Base-by-base conservation (phyloP, 1,140 invertebrate species). In the Muscidifurax raptorellus region DNA sequence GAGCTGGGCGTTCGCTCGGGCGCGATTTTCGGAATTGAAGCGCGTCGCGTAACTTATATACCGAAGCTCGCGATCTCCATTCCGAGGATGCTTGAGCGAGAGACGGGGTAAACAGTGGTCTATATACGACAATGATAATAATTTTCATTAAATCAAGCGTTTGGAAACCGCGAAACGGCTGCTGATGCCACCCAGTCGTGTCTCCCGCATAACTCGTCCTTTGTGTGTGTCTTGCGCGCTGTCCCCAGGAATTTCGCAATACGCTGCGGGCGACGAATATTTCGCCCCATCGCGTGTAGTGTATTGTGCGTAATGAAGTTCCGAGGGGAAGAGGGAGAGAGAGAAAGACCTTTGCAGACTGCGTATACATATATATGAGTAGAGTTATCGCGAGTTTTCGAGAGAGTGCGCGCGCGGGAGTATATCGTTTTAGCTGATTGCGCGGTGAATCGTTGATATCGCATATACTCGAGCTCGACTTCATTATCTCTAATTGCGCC, bases 101-200 rank as follows among this genome's bases (percentile, higher is more conserved):
- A 22, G 59, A 18, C 9, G 22, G 66, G 66, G 66, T 69, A 69
- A 69, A 69, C 66, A 69, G 28, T 40, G 36, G 1, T 25, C 22
- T 18, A 6, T 1, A 6, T 1, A 40, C 6, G 28, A 79, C 78
- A 85, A 85, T 78, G 79, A 74, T 82, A 85, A 85, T 85, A 85
- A 85, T 85, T 85, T 85, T 82, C 84, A 85, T 85, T 85, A 82
- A 85, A 85, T 85, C 80, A 85, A 85, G 67, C 84, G 47, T 28
- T 80, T 76, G 36, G 36, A 59, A 80, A 77, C 79, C 84, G 52
- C 83, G 32, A 79, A 74, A 74, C 77, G 83, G 71, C 59, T 36
- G 30, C 36, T 75, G 5, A 36, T 52, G 40, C 18, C 22, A 27
- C 69, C 28, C 28, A 9, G 13, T 10, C 15, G 7, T 1, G 30